Evolutionary conservation across 2,797 vertebrate genomes (phyloP), one percentile per base, ranked within the genome.

Genomic region (Eutrigla gurnardus): DNA sequence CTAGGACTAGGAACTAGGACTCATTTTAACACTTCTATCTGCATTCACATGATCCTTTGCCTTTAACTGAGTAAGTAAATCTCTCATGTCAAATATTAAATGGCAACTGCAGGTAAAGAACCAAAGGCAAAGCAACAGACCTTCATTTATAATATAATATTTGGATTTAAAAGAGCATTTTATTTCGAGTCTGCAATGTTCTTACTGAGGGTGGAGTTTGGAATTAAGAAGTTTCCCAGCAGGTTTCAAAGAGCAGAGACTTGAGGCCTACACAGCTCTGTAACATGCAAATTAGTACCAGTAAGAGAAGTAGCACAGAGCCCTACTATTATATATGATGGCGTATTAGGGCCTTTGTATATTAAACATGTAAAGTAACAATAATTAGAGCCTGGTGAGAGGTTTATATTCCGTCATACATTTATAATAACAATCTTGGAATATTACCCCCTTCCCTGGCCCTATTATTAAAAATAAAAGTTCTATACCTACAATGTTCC

Each of bases 171-270:
- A 43, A 62, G 35, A 39, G 37, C 33, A 18, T 68, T 71, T 40
- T 49, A 59, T 58, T 49, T 36, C 12, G 49, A 70, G 18, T 54
- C 11, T 52, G 40, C 18, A 12, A 45, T 32, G 8, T 39, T 79
- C 46, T 10, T 17, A 32, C 35, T 45, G 52, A 5, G 9, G 70
- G 35, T 53, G 45, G 36, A 57, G 40, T 62, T 53, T 32, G 39
- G n/a, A 49, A 61, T 67, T 25, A 50, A 18, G 5, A 32, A 45
- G 57, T 14, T 43, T 77, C 73, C 35, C 65, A 47, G 70, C 47
- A 70, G 57, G 63, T 65, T 77, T 75, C 66, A 73, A 53, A 43
- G 54, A 63, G 55, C 32, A 37, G 73, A 58, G 58, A 39, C 43
- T 42, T 39, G 25, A 55, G 7, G 57, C 36, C 37, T 61, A 43